Percentiles rank a stretch among this genome's conserved stretches.
These are phyloP conservation scores for Nemotelus nigrinus DNA, from an alignment of 2,888 invertebrate species.

Conservation along the genomic window DNA sequence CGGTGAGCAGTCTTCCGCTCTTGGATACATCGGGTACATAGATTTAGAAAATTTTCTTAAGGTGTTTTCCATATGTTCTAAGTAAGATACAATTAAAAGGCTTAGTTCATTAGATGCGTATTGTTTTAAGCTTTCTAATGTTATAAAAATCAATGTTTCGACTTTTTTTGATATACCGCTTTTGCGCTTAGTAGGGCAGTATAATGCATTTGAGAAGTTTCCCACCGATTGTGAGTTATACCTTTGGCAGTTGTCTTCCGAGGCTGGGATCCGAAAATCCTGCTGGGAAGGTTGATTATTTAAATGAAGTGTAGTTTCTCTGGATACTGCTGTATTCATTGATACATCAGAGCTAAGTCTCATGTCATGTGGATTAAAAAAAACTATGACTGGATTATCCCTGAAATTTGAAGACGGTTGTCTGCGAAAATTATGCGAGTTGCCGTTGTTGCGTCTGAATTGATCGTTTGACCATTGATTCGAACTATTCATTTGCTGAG, in stretches of 20 bases:
- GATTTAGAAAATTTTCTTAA: no score
- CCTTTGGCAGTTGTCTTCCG: constrained; percentile 10
- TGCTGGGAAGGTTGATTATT: not conserved
- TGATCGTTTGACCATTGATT: no score
- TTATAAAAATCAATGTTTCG: no score
- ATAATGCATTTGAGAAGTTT: constrained; percentile 12
- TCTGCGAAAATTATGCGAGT: constrained; percentile 4
- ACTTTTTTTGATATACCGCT: no score
- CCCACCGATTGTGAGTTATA: no score
- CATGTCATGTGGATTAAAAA: constrained; percentile 6
- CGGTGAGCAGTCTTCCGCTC: no score
- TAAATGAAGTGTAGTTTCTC: not conserved
- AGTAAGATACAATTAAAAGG: no score
- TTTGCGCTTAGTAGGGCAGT: no score
- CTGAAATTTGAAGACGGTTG: not conserved
- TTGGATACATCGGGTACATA: no score
- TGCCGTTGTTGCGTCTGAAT: not conserved
- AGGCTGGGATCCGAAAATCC: constrained; percentile 25
- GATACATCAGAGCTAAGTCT: not conserved
- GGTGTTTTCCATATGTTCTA: no score
- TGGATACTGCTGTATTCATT: constrained; percentile 17
- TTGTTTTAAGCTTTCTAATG: no score
- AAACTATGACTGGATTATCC: not conserved
- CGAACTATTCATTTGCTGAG: constrained; percentile 8
- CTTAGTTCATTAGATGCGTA: no score